Base-by-base conservation (phyloP, 2,888 invertebrate genomes). In the Sarcophaga rosellei region DNA sequence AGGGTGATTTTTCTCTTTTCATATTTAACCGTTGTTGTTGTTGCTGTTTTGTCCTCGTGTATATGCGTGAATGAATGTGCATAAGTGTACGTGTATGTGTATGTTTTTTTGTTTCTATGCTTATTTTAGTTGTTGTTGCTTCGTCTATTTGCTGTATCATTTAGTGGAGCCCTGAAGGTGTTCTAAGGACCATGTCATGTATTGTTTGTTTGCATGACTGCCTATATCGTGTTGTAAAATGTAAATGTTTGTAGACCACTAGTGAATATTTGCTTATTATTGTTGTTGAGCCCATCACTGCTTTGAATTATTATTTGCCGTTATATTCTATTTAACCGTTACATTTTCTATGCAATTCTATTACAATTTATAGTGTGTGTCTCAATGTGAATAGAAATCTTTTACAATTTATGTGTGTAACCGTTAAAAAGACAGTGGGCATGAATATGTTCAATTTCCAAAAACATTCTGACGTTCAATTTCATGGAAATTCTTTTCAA, bases 1-100 rank as follows among this genome's bases (percentile, higher is more conserved):
- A 89, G 90, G 91, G 89, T 89, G 89, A 88, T 89, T 88, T 88
- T 74, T 45, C 66, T 77, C 25, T 80, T 84, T 68, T 79, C 70
- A 80, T 87, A 78, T 79, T 86, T 80, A 77, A 59, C 45, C 68
- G 20, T 81, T 62, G 45, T 20, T 63, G 17, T 25, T 47, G 23
- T 53, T 45, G 45, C 23, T 47, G 35, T 35, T 35, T 35, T 35
- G 10, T 35, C 35, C 35, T 35, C 35, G 35, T 35, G 2, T 35
- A 35, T 35, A 35, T 35, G 35, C 69, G 11, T 61, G 53, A 20
- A n/a, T 35, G 62, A 11, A 75, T 21, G 47, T 47, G 65, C n/a
- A 25, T 25, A 6, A 0, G 57, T 81, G 35, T 83, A 66, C 12
- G 59, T 59, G 44, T 62, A 23, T 77, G 61, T 65, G 12, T 75